Base-by-base conservation (phyloP, 2,797 vertebrate genomes). In the Gymnothorax javanicus region DNA sequence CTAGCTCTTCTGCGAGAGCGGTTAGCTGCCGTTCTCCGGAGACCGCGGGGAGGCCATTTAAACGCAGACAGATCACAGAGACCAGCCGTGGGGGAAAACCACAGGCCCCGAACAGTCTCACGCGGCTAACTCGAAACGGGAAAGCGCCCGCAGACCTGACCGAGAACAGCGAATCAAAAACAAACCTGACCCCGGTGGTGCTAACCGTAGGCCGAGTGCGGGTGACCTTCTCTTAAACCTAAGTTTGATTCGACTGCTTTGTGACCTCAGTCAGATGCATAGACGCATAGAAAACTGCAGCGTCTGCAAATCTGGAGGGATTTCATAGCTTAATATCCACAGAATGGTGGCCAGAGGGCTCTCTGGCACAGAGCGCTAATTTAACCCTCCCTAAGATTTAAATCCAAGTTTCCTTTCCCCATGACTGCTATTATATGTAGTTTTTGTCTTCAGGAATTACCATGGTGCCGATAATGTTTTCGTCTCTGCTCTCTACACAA, bases 21-120 rank as follows among this genome's bases (percentile, higher is more conserved):
- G 87, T 75, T 87, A 87, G 82, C 57, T 84, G 56, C 27, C 33
- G 6, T 3, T 87, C 60, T 69, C n/a, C 50, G 27, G 54, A 58
- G 56, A 71, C 27, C 4, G 6, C 17, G 59, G 71, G 50, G 4
- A 59, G 64, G 83, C 58, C 87, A 85, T 91, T 89, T 71, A 89
- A 91, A 75, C 86, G 86, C 90, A 89, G 87, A 87, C 85, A 73
- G 82, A 84, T 91, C 91, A 90, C 88, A 91, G 86, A 90, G 89
- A 84, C 9, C 57, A 90, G 84, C 89, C 89, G 86, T 88, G 90
- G 57, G 82, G 88, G 90, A 88, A 94, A 95, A 95, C 94, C 95
- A 93, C 93, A 94, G 94, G 95, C 95, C 93, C 93, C 94, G 89
- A 87, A 87, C 89, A 92, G 94, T 96, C 94, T 95, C 85, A 77